phyloP scores from a whole-genome alignment of 2,888 invertebrate genomes.

The Sphecodes monilicornis region DNA sequence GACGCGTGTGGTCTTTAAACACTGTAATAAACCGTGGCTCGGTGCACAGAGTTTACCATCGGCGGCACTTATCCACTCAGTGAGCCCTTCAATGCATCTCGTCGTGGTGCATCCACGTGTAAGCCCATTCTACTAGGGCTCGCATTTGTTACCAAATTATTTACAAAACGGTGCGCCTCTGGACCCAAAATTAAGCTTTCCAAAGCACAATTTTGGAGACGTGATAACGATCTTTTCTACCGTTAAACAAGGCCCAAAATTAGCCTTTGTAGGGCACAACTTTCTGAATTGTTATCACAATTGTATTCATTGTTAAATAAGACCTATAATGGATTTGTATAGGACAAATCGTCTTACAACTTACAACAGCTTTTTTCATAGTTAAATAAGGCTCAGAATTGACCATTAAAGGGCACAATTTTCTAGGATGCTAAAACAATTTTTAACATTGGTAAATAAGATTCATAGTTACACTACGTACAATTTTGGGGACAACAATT shows the following conservation, averaged over 20 bases:
- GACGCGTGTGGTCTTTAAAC: constrained; percentile 42
- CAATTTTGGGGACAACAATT: too few species aligned
- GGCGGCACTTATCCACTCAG: not conserved
- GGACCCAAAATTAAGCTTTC: not conserved
- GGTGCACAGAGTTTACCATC: constrained; percentile 10
- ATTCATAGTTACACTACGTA: too few species aligned
- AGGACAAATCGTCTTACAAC: too few species aligned
- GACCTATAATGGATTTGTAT: too few species aligned
- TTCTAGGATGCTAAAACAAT: not conserved
- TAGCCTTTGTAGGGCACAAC: too few species aligned
- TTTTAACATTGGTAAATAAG: not conserved
- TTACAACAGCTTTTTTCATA: too few species aligned
- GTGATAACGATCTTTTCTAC: too few species aligned
- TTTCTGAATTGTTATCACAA: too few species aligned
- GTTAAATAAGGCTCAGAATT: not conserved
- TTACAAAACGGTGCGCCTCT: not conserved
- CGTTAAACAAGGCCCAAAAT: too few species aligned
- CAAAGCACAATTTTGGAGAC: not conserved
- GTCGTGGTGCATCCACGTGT: not conserved
- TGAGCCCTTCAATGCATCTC: not conserved
- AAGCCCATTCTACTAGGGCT: not conserved
- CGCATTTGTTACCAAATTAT: not conserved
- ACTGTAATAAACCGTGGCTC: constrained; percentile 12
- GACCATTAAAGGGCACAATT: not conserved
- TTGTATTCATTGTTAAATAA: too few species aligned